Percentiles rank a stretch among this genome's conserved stretches.
phyloP scores from a whole-genome alignment of 2,888 invertebrate species.

The Pseudococcus viburni region DNA sequence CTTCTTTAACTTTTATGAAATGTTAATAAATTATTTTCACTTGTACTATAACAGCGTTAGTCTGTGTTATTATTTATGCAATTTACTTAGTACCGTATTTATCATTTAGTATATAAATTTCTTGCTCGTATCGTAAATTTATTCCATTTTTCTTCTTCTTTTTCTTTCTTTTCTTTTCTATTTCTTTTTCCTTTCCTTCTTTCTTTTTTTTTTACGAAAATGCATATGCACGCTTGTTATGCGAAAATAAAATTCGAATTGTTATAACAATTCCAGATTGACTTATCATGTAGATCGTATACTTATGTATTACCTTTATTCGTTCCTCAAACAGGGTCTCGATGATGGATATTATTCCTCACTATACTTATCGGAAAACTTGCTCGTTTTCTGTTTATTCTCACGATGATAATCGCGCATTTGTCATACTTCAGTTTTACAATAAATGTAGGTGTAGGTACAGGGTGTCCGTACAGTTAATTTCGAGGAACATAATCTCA shows the following conservation, averaged over 20 bases:
- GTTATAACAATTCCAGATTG: neutral
- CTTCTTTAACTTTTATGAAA: constrained; percentile 66
- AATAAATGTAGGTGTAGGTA: neutral
- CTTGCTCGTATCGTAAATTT: constrained; percentile 15
- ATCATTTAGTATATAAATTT: constrained; percentile 59
- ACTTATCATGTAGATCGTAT: neutral
- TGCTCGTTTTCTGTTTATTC: neutral
- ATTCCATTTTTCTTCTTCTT: constrained; percentile 11
- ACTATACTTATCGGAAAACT: neutral
- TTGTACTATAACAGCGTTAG: constrained; percentile 60
- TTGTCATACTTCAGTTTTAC: neutral
- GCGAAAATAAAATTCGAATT: constrained; percentile 15
- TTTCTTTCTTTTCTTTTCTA: neutral
- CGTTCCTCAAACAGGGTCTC: neutral
- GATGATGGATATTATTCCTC: neutral
- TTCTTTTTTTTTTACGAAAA: neutral
- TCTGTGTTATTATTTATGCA: constrained; percentile 63
- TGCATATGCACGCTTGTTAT: neutral
- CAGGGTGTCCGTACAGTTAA: too few relatives aligned
- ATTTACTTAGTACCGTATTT: constrained; percentile 61
- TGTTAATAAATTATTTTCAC: constrained; percentile 66
- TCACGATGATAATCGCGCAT: constrained; percentile 11
- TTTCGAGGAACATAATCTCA: too few relatives aligned
- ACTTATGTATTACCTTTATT: neutral
- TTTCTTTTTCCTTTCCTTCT: neutral